Base-by-base conservation (phyloP, 2,888 invertebrate species). In the Pardosa pseudoannulata region DNA sequence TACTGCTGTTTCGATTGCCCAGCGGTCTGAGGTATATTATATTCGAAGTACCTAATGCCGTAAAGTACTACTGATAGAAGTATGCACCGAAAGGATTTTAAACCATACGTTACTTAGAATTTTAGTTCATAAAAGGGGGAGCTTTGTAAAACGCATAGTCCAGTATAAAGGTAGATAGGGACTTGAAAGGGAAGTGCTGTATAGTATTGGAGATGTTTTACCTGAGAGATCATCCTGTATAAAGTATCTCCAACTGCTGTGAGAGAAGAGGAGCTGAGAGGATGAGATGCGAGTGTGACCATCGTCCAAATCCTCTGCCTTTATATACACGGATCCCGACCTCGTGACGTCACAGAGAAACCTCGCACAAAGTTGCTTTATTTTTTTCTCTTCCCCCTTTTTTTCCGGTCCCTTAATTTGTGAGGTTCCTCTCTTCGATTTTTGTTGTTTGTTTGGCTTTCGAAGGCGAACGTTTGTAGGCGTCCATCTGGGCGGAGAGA, bases 381-480 rank as follows among this genome's bases (percentile, higher is more conserved):
- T 23, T 23, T 23, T n/a, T n/a, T n/a, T n/a, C n/a, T n/a, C n/a
- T n/a, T 9, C 41, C 41, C 41, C 16, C 2, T 16, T 56, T 56
- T 56, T 23, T 56, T 56, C 56, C 56, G 56, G 56, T 56, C 56
- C 56, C 56, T 23, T 56, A 56, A 56, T 56, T 56, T 56, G 56
- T 11, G 56, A 56, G 3, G 56, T 23, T 56, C 56, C 16, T 23
- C 56, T 23, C 19, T 23, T 56, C 23, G 23, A 5, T 56, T n/a
- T n/a, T 23, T 56, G 19, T 56, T 56, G n/a, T 19, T 56, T 36
- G 36, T 36, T 36, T 36, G 5, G 5, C 5, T 36, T 36, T 36
- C 9, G 36, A 9, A 5, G 36, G 36, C 36, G 9, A 36, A 36
- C 9, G 36, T 9, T 1, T 1, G 56, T 56, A 23, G 56, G 56